Base-by-base conservation (phyloP, 2,888 invertebrate genomes). In the Phoenoteleia sp. region DNA sequence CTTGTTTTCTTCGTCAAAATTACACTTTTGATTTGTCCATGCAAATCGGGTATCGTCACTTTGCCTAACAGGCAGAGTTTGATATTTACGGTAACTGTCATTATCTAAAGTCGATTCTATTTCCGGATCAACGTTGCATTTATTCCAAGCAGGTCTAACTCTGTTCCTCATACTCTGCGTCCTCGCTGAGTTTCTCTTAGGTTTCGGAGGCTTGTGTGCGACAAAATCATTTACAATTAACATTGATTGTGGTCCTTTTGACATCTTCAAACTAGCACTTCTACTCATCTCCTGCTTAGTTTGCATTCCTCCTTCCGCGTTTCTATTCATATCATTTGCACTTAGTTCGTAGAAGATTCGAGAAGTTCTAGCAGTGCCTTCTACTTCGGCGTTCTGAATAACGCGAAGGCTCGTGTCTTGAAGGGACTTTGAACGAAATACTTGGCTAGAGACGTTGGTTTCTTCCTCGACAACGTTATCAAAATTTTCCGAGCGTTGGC, bases 151-250 rank as follows among this genome's bases (percentile, higher is more conserved):
- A 0, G 92, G 93, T 39, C 92, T 87, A 0, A 89, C 87, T 19
- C 92, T 88, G 75, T 93, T 93, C 13, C 92, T 86, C 93, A 93
- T 92, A 21, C 93, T 93, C 54, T 93, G 93, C 0, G 93, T 92
- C 0, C 93, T 89, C 0, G 90, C 87, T 0, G 92, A 92, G 60
- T 91, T 93, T 66, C 92, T 86, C 36, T 92, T 92, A 0, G 96
- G 96, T 91, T 97, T 96, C 0, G 97, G 97, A 0, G 97, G 97
- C 89, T 97, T 97, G 88, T 97, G 97, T 0, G 96, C 96, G 0
- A 97, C 96, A 89, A 88, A 94, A 86, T 90, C 94, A 90, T 93
- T 94, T 6, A 92, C 54, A 25, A 92, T 92, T 21, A 92, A 74
- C 90, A 91, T 90, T 15, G 93, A 92, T 13, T 92, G 91, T 4